phyloP scores from a whole-genome alignment of 1,140 invertebrate species.

The Polypedilum vanderplanki region DNA sequence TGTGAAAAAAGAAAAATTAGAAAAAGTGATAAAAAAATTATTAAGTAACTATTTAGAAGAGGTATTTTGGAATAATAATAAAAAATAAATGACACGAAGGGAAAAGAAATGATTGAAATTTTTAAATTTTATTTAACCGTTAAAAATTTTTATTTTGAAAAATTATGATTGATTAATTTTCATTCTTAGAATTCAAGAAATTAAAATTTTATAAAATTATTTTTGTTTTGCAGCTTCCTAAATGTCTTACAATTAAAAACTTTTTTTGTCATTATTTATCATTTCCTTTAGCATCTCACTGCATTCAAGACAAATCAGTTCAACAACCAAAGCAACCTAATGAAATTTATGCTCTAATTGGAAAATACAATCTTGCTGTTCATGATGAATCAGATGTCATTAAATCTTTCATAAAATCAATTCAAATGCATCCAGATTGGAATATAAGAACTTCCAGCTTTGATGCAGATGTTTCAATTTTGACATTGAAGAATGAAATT shows the following conservation, averaged over 20 bases:
- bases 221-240: not conserved
- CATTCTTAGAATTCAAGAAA: no score
- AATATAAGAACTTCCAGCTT: not conserved
- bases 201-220: not conserved
- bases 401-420: not conserved
- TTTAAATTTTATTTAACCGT: no score
- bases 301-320: not conserved
- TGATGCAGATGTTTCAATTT: not conserved
- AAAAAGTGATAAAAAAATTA: conserved; percentile 34
- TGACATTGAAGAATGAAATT: not conserved
- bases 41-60: conserved; percentile 30
- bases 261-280: no score
- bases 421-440: not conserved
- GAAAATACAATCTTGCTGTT: not conserved
- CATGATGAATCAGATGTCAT: not conserved
- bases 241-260: no score
- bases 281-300: not conserved
- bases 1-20: conserved; percentile 35
- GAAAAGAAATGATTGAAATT: not conserved
- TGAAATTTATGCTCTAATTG: not conserved
- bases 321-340: not conserved
- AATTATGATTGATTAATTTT: no score
- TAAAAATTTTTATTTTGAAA: no score
- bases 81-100: conserved; percentile 26
- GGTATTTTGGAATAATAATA: conserved; percentile 32